Evolutionary conservation across 2,888 invertebrate genomes (phyloP), one percentile per base, ranked within the genome.

Genomic region (Quadriops clusia): DNA sequence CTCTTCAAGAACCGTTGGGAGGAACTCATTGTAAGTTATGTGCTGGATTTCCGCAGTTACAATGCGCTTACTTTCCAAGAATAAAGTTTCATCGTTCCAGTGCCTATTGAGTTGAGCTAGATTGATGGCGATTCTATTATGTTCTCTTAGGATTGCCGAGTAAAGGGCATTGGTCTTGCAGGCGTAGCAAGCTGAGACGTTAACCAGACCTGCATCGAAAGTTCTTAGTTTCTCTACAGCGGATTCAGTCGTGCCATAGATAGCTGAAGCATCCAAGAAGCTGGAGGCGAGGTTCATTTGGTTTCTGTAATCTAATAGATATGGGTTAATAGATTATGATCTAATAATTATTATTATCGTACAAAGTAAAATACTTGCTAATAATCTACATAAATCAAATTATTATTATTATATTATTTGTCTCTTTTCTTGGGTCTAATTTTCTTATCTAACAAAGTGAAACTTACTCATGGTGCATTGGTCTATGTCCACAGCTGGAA

Each of bases 241-340:
- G 38, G 77, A 74, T 29, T 78, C 76, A 0, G 79, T 81, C 37
- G 70, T 73, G 7, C 87, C 87, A 53, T 90, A 90, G 30, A 90
- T 59, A 2, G 77, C 78, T 0, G 85, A 85, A 1, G 77, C 89
- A 49, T 90, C 90, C 33, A 90, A 64, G 53, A 81, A 86, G 2
- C 82, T 72, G 0, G 87, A 81, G 0, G 80, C 89, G 35, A 78
- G 65, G 58, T 89, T 89, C 77, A 89, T 80, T 53, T 87, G 85
- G 44, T 87, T 79, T 25, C 89, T 70, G 37, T 70, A 63, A 37
- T 74, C 80, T 80, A 10, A 34, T 18, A 13, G 14, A 23, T 10
- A 13, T 24, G 8, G 8, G 21, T 21, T 18, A n/a, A n/a, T n/a
- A n/a, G n/a, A n/a, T n/a, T n/a, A n/a, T n/a, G n/a, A n/a, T n/a